Evolutionary conservation across 2,797 vertebrate species (phyloP), one percentile per base, ranked within the genome.

Genomic region (Coilia nasus): DNA sequence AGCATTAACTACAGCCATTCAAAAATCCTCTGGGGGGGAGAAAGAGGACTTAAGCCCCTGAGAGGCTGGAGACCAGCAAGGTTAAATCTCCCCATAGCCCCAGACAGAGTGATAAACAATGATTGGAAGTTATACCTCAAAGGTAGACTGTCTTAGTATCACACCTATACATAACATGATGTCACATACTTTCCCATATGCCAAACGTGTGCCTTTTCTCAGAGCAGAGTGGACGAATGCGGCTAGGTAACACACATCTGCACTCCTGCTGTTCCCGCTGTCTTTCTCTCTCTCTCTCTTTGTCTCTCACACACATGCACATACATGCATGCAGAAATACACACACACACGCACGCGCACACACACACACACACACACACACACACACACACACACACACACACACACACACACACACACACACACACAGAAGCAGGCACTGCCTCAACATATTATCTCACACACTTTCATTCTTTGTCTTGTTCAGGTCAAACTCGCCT

Each of bases 181-280:
- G 50, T 83, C 50, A 64, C 4, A 17, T 86, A 67, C 86, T 50
- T 81, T 46, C 23, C 50, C 46, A 23, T 62, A 75, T 25, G 84
- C 54, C 82, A 47, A 84, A 83, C 60, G n/a, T 25, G 81, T 80
- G 85, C 81, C 31, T 25, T 67, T 56, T 84, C 81, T 84, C 81
- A 19, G 83, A 87, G 25, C 35, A 44, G 81, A 80, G 84, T 81
- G 85, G 25, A 87, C 82, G 87, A 88, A 88, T 90, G 88, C 78
- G 56, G 67, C 14, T 17, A 23, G 56, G 35, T 80, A 80, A 50
- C 81, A 82, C 88, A 92, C 88, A 93, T 91, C 87, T 91, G 89
- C 71, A 87, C 64, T 75, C 89, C 89, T 91, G 89, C 89, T 89
- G 90, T 86, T 88, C 82, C 17, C 81, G 83, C 67, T 47, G 41